phyloP scores from a whole-genome alignment of 2,797 vertebrate genomes.

The Pangasius sanitwongsei region DNA sequence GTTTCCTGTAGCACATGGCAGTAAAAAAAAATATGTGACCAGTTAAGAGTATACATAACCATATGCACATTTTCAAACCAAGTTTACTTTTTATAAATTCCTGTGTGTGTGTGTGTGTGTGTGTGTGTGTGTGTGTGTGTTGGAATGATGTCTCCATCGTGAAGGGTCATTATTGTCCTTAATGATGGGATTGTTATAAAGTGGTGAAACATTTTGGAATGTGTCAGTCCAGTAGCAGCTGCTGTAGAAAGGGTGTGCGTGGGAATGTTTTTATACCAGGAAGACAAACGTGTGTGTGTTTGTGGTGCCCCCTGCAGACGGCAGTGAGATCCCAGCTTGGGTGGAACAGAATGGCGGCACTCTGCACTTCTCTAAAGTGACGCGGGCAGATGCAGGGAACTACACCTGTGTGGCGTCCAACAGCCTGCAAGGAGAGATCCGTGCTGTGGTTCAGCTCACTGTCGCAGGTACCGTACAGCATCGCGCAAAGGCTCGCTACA shows the following conservation, averaged over 20 bases:
- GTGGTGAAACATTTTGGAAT: neutral
- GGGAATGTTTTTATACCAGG: neutral
- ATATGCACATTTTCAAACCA: no score
- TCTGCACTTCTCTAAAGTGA: constrained; percentile 80
- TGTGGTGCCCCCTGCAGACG: constrained; percentile 68
- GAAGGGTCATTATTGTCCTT: neutral
- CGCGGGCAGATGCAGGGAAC: constrained; percentile 78
- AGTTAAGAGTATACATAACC: neutral
- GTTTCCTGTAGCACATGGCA: neutral
- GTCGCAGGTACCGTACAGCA: constrained; percentile 78
- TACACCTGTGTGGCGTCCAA: constrained; percentile 86
- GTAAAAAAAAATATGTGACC: neutral
- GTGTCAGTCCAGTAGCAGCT: neutral
- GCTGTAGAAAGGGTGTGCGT: neutral
- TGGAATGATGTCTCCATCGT: neutral
- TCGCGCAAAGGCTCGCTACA: neutral
- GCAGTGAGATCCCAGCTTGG: constrained; percentile 75
- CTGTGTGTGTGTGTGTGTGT: neutral
- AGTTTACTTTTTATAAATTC: neutral
- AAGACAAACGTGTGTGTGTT: neutral
- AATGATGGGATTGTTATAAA: neutral
- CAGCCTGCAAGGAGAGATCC: constrained; percentile 81
- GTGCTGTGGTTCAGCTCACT: constrained; percentile 78
- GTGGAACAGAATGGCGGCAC: constrained; percentile 75
- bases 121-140: no score